Evolutionary conservation across 2,797 vertebrate genomes (phyloP).

Genomic region (Falco peregrinus): DNA sequence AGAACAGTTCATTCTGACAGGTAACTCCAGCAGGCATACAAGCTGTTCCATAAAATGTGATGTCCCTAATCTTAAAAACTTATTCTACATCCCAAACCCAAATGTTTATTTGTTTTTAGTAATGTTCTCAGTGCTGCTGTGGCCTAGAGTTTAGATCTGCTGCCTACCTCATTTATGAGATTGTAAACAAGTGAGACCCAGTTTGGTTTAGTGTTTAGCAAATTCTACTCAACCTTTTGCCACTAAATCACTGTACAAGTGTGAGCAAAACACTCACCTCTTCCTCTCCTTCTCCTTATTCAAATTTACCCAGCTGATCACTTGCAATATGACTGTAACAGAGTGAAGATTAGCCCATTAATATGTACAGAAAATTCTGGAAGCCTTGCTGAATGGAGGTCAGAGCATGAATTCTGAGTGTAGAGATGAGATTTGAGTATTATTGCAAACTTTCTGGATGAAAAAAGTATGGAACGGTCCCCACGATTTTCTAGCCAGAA

Average conservation of each 20-base stretch:
- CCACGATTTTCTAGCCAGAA: not conserved
- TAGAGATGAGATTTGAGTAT: not conserved
- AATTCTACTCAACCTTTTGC: conserved; percentile 1
- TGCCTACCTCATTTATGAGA: not conserved
- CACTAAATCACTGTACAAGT: conserved; percentile 10
- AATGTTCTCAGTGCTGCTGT: not conserved
- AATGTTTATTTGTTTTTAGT: not conserved
- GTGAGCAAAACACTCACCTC: conserved; percentile 10
- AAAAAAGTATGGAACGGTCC: not conserved
- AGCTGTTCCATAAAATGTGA: not conserved
- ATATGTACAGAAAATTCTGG: conserved; percentile 19
- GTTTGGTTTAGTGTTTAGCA: not conserved
- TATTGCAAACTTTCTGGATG: not conserved
- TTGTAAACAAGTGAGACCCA: not conserved
- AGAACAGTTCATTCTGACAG: conserved; percentile 12
- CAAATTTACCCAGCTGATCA: not conserved
- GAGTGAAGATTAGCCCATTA: not conserved
- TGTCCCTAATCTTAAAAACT: not conserved
- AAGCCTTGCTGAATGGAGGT: not conserved
- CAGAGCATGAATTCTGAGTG: not conserved
- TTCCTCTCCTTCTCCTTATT: conserved; percentile 47
- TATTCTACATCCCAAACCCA: not conserved
- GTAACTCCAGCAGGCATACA: not conserved
- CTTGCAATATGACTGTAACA: not conserved
- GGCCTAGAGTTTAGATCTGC: not conserved